Evolutionary conservation across 2,888 invertebrate species (phyloP).

Genomic region (Archaeoteleia sp.): DNA sequence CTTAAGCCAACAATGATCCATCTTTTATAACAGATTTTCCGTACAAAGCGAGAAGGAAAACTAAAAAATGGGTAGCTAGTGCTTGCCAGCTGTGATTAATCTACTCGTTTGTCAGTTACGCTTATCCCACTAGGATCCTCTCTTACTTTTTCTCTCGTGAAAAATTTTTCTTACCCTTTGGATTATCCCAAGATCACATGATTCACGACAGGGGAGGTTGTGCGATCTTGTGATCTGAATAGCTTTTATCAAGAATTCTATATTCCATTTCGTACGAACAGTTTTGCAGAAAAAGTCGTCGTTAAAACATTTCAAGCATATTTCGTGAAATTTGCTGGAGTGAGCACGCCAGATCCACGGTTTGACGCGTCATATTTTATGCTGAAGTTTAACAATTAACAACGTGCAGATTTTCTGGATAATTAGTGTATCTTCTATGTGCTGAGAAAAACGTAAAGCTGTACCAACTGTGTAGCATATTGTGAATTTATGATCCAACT

Average conservation of each 20-base stretch:
- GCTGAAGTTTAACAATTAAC: too few species aligned
- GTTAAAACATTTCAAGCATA: too few species aligned
- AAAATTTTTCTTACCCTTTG: constrained; percentile 34
- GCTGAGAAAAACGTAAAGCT: too few species aligned
- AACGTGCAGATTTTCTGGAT: too few species aligned
- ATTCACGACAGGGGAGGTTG: constrained; percentile 26
- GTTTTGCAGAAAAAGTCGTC: too few species aligned
- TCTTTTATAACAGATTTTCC: constrained; percentile 54
- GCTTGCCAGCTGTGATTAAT: constrained; percentile 60
- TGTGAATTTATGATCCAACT: too few species aligned
- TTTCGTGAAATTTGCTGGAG: too few species aligned
- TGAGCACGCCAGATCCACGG: too few species aligned
- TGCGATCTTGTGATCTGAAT: constrained; percentile 22
- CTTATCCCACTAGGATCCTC: constrained; percentile 55
- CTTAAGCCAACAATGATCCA: constrained; percentile 50
- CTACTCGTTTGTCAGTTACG: constrained; percentile 63
- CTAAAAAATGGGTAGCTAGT: constrained; percentile 52
- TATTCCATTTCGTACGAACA: too few species aligned
- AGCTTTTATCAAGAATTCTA: constrained; percentile 13
- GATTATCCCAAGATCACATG: constrained; percentile 38
- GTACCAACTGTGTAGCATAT: too few species aligned
- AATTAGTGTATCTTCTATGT: too few species aligned
- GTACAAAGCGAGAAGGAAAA: constrained; percentile 37
- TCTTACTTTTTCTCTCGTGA: constrained; percentile 37
- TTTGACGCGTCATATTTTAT: too few species aligned